Conservation (phyloP, 2,888 invertebrate species). For the Dromius quadrimaculatus region DNA sequence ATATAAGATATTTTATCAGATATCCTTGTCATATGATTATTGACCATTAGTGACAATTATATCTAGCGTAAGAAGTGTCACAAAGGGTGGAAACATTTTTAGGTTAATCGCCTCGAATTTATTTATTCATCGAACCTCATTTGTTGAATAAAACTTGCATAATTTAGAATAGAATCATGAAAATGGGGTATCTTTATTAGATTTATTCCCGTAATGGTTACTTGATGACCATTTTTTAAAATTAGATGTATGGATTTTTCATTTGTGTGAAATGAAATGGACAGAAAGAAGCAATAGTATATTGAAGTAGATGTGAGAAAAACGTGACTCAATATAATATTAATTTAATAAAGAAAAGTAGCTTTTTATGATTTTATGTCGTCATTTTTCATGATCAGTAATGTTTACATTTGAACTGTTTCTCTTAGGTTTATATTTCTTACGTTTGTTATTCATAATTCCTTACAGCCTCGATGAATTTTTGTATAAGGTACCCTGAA, state of each 20-base stretch:
- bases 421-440: too few species aligned
- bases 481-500: too few species aligned
- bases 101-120: slow-evolving; percentile 3
- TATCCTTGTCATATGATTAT: slow-evolving; percentile 40
- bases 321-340: too few species aligned
- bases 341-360: too few species aligned
- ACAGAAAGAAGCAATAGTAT: too few species aligned
- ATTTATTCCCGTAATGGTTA: background rate
- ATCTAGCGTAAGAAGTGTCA: slow-evolving; percentile 38
- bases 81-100: slow-evolving; percentile 5
- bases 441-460: too few species aligned
- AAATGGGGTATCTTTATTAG: slow-evolving; percentile 5
- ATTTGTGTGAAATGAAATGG: too few species aligned
- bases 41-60: slow-evolving; percentile 44
- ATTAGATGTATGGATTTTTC: background rate
- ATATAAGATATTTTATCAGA: background rate
- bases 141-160: slow-evolving; percentile 2
- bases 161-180: background rate
- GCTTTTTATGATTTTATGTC: too few species aligned
- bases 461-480: too few species aligned
- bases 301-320: too few species aligned
- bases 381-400: too few species aligned
- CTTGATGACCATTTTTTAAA: background rate
- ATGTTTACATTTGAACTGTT: too few species aligned
- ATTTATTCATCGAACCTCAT: slow-evolving; percentile 25